Base-by-base conservation (phyloP, 2,797 vertebrate genomes). In the Enteromius unitaeniatus region DNA sequence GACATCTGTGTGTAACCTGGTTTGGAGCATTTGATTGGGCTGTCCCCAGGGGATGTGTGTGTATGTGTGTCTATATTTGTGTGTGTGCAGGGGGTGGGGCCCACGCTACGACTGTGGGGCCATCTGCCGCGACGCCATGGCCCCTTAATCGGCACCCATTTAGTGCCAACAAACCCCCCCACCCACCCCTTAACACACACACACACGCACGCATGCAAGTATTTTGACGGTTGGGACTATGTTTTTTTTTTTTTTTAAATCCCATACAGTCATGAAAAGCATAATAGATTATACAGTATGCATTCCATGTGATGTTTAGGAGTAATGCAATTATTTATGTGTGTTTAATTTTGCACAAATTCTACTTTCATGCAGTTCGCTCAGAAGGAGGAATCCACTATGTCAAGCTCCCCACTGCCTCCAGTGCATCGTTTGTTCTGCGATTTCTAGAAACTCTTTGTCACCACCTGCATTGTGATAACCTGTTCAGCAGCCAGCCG, bases 371-470 rank as follows among this genome's bases (percentile, higher is more conserved):
- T n/a, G 60, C 92, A 99, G 98, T 98, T 83, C 95, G 95, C 69
- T 98, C 97, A 79, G 97, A 99, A 89, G 97, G 97, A 28, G 97
- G 97, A 80, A 96, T 96, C 86, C 97, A 97, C 68, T 95, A 96
- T 31, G 92, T 98, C 91, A 96, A 96, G 94, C 95, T 99, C 82
- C 97, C 98, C 81, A 95, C 96, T 4, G 98, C 96, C 86, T 97
- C 97, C 91, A 99, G 97, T 13, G 96, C 97, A 6, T 98, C 98
- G 0, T 97, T 98, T 88, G 97, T 97, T 67, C 94, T 99, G 45
- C 95, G 97, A 45, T 99, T 99, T 93, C 92, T 99, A 91, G 97
- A 99, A 93, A 98, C 95, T 47, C 94, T 99, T 85, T 99, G 97
- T 89, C 97, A 96, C 88, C 97, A 95, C 88, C 91, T 99, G 86